A percentile compares a stretch with the other conserved stretches of the same genome.
Evolutionary conservation across 2,888 invertebrate species (phyloP).

Genomic region (Oxyteleia sp.): DNA sequence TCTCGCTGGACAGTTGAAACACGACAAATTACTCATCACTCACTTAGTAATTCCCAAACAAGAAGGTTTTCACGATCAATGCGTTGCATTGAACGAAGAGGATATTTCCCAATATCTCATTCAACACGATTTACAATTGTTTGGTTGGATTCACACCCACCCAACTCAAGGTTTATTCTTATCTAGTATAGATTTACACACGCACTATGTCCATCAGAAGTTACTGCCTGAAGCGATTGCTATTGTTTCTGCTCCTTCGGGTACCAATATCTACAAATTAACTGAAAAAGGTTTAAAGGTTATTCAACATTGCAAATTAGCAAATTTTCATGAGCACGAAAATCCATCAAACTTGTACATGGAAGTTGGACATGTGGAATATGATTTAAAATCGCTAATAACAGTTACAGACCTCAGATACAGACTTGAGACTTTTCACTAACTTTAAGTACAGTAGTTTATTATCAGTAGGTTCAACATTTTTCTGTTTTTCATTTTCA

Average conservation of each 20-base stretch:
- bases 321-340: slow-evolving; percentile 9
- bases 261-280: background rate
- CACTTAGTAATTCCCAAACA: background rate
- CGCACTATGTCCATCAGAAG: background rate
- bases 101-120: background rate
- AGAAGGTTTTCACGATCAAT: background rate
- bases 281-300: slow-evolving; percentile 5
- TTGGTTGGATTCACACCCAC: slow-evolving; percentile 1
- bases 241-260: background rate
- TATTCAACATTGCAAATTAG: background rate
- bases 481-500: too few species aligned
- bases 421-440: too few species aligned
- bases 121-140: background rate
- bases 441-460: too few species aligned
- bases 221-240: background rate
- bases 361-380: slow-evolving; percentile 10
- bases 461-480: too few species aligned
- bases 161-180: background rate
- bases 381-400: background rate
- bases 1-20: background rate
- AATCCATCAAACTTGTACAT: background rate
- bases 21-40: background rate
- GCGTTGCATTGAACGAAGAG: slow-evolving; percentile 2
- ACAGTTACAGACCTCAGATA: background rate
- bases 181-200: background rate